Evolutionary conservation across 1,140 invertebrate species (phyloP), one percentile per base, ranked within the genome.

Genomic region (Plectrocnemia conspersa): DNA sequence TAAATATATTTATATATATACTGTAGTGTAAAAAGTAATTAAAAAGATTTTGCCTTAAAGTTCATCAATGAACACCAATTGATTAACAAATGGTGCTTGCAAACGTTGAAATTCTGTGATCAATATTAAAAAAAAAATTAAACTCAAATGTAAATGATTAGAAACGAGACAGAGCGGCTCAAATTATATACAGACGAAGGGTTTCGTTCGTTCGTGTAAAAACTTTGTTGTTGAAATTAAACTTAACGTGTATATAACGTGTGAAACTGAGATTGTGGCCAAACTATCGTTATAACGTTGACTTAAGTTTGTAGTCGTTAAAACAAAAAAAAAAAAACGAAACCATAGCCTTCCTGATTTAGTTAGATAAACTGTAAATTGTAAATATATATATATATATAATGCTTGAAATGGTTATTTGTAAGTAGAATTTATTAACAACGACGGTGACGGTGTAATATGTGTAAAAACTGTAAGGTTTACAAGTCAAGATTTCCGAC

Each of bases 331-430:
- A 42, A 27, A 29, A 38, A 42, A 44, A 53, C 49, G 47, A 56
- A 61, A 61, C 38, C 46, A 45, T 61, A 61, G 58, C 58, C 58
- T 56, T 61, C 58, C 58, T 36, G 16, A 32, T 25, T 41, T 60
- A 60, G 58, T 23, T 19, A 18, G 48, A 16, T 41, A 44, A 42
- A n/a, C n/a, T n/a, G n/a, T n/a, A 40, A 56, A 32, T 33, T 61
- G 54, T 61, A 61, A 40, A 60, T 60, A 60, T 23, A 36, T 33
- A 25, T 54, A 47, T 29, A 47, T 47, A 32, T n/a, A 9, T 32
- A 32, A n/a, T n/a, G n/a, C n/a, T n/a, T n/a, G n/a, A n/a, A n/a
- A n/a, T n/a, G n/a, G n/a, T n/a, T n/a, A n/a, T n/a, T n/a, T n/a
- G n/a, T n/a, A n/a, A n/a, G n/a, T n/a, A n/a, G n/a, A n/a, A n/a